Evolutionary conservation across 2,888 invertebrate genomes (phyloP), one percentile per base, ranked within the genome.

Genomic region (Dynastes maya): DNA sequence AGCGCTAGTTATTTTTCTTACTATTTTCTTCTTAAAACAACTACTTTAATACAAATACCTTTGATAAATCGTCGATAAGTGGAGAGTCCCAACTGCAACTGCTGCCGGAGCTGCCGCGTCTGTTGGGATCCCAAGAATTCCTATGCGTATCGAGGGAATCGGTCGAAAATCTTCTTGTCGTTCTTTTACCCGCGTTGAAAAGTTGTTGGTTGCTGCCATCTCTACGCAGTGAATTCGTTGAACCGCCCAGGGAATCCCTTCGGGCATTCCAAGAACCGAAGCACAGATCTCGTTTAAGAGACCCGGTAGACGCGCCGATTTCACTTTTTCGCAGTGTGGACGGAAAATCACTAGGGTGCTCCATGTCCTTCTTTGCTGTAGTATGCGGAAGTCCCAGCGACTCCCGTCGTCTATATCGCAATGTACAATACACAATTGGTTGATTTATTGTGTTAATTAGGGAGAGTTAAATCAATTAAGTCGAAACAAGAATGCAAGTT

Each of bases 101-200:
- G 61, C 93, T 92, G 22, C 92, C 90, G n/a, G 92, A 92, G 83
- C 92, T 92, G 13, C 92, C 92, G 80, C 93, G 90, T 81, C 93
- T 90, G 8, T 63, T 77, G 1, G 92, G 90, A 83, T 94, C 94
- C 94, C 94, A 94, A 68, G 92, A 92, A 83, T 92, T 91, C 81
- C 94, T 91, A 89, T 93, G 92, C 80, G 91, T 90, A 84, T 95
- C 94, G 87, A 95, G 86, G 0, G 95, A 95, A 87, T 95, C 95
- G 53, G 93, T 92, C 0, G 95, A 95, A 77, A 91, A 91, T 79
- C 91, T 88, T 78, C 91, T 88, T 61, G 90, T 88, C 68, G 89
- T 90, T 67, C 90, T 88, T 84, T 93, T 91, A 83, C 91, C 90
- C 5, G 90, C 89, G 53, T 91, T 91, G 70, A 91, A 84, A 37